A percentile compares a stretch with the other conserved stretches of the same genome.
Conservation (phyloP, 2,113 vertebrate genomes). For the Caranx ignobilis region DNA sequence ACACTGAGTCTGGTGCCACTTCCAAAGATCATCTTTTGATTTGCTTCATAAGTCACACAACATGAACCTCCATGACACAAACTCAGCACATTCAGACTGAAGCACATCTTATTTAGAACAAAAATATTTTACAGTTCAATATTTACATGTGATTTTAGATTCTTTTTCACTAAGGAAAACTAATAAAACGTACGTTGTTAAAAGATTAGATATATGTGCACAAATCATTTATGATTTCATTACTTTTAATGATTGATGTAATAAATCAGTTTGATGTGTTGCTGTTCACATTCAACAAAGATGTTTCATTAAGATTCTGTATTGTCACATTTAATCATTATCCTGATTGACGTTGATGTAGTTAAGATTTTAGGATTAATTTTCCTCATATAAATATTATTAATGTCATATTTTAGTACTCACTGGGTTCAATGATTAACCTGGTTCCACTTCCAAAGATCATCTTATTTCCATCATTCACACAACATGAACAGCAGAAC, state of each 20-base stretch:
- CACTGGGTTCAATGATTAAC: neutral
- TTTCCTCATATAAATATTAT: neutral
- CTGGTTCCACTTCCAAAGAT: conserved; percentile 23
- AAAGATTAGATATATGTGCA: too few relatives aligned
- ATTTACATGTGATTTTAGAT: too few relatives aligned
- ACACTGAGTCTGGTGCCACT: conserved; percentile 8
- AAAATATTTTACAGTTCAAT: too few relatives aligned
- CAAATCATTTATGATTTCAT: too few relatives aligned
- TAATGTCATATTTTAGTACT: neutral
- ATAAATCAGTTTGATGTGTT: too few relatives aligned
- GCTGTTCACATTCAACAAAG: too few relatives aligned
- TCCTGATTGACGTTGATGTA: too few relatives aligned
- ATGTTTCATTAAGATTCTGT: too few relatives aligned
- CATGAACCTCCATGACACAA: neutral
- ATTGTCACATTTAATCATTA: neutral
- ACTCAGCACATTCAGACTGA: neutral
- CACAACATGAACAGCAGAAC: conserved; percentile 29
- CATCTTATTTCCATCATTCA: conserved; percentile 16
- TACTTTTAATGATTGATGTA: too few relatives aligned
- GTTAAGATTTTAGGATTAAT: neutral
- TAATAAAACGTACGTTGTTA: too few relatives aligned
- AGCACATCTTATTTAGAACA: neutral
- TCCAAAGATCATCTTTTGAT: neutral
- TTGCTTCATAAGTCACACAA: conserved; percentile 50
- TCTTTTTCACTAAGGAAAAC: neutral